These are phyloP conservation scores for Micrastur ruficollis DNA, from an alignment of 2,797 vertebrate genomes.

Conservation along the genomic window DNA sequence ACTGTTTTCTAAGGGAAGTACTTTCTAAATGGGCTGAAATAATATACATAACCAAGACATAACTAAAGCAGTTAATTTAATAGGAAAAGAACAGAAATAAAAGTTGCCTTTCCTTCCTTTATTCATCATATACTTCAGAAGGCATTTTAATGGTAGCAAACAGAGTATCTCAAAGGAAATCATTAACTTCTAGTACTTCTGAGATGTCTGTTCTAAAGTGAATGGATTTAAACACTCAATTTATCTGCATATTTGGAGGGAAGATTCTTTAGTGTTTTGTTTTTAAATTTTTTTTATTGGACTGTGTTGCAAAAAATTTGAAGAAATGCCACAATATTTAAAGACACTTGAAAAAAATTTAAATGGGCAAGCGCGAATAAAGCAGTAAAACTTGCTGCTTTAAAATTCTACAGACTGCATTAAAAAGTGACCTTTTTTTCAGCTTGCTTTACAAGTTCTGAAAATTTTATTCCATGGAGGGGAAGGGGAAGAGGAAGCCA, in stretches of 20 bases:
- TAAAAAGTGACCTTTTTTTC: neutral
- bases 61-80: neutral
- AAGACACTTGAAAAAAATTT: neutral
- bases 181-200: neutral
- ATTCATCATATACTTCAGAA: neutral
- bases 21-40: neutral
- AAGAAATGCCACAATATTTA: neutral
- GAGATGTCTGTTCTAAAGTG: neutral
- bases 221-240: neutral
- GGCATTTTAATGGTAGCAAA: neutral
- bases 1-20: neutral
- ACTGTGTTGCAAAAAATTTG: neutral
- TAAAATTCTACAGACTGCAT: neutral
- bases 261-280: neutral
- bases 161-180: neutral
- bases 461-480: neutral
- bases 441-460: neutral
- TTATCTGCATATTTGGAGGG: neutral
- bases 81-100: neutral
- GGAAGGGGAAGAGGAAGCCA: neutral
- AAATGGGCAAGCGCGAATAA: neutral
- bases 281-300: neutral
- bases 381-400: neutral
- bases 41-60: neutral
- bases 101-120: neutral